phyloP scores from a whole-genome alignment of 2,888 invertebrate genomes.

The Atethmia centrago region DNA sequence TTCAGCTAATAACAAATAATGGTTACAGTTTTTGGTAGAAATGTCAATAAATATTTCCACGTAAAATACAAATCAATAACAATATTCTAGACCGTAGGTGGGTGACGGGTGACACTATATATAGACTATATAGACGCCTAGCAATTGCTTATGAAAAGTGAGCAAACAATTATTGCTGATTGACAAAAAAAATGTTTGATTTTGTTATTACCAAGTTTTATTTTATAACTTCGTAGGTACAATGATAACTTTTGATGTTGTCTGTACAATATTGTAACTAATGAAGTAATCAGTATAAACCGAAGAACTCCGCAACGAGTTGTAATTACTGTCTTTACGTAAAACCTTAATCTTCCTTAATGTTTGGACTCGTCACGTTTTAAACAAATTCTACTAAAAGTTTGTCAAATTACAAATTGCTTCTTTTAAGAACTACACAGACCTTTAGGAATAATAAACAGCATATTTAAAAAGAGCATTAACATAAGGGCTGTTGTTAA shows the following conservation, averaged over 20 bases:
- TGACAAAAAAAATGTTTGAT: not conserved
- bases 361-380: conserved; percentile 34
- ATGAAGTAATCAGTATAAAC: conserved; percentile 35
- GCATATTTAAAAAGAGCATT: conserved; percentile 37
- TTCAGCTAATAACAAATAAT: not conserved
- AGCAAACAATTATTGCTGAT: not conserved
- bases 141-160: no score
- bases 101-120: not conserved
- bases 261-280: not conserved
- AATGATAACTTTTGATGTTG: not conserved
- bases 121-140: no score
- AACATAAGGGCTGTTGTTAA: conserved; percentile 3
- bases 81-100: no score
- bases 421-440: conserved; percentile 32
- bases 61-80: not conserved
- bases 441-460: conserved; percentile 46
- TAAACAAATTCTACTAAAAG: conserved; percentile 36
- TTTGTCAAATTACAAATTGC: conserved; percentile 45
- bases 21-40: not conserved
- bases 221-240: not conserved
- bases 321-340: conserved; percentile 32
- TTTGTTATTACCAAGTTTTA: not conserved
- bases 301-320: conserved; percentile 12
- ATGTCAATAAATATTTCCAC: not conserved
- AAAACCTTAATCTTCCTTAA: conserved; percentile 44